phyloP scores from a whole-genome alignment of 2,113 vertebrate species.

The Anhinga anhinga region DNA sequence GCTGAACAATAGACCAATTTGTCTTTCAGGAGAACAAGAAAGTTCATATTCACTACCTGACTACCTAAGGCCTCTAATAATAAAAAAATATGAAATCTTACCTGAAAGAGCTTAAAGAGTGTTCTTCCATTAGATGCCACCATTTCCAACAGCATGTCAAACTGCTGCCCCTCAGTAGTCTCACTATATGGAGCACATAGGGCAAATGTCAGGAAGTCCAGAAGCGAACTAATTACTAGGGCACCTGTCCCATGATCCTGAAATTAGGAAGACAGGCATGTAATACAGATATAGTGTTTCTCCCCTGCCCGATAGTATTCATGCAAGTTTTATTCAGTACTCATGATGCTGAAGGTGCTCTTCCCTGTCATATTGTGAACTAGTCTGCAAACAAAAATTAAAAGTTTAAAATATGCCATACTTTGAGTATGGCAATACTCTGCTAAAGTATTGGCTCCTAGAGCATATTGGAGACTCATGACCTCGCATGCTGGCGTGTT shows the following conservation, averaged over 20 bases:
- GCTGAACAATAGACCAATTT: not conserved
- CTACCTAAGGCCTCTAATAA: not conserved
- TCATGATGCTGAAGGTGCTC: not conserved
- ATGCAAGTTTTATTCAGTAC: not conserved
- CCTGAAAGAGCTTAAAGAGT: constrained; percentile 98
- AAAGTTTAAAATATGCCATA: not conserved
- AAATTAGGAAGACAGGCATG: constrained; percentile 33
- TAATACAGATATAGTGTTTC: not conserved
- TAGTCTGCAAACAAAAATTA: not conserved
- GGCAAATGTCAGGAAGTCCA: constrained; percentile 98
- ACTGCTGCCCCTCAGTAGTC: constrained; percentile 97
- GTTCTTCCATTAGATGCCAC: constrained; percentile 94
- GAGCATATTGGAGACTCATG: not conserved
- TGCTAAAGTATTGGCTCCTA: not conserved
- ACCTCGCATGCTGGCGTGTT: not conserved
- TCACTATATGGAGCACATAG: constrained; percentile 99
- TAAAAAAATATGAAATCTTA: constrained; percentile 1
- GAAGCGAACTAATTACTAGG: constrained; percentile 95
- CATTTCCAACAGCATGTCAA: constrained; percentile 99
- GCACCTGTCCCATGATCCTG: constrained; percentile 97
- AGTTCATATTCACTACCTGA: not conserved
- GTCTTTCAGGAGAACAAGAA: not conserved
- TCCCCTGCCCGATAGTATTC: accelerated
- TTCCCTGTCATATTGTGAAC: not conserved
- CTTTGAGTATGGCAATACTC: not conserved